Base-by-base conservation (phyloP, 2,113 vertebrate genomes). In the Scytalopus superciliaris region DNA sequence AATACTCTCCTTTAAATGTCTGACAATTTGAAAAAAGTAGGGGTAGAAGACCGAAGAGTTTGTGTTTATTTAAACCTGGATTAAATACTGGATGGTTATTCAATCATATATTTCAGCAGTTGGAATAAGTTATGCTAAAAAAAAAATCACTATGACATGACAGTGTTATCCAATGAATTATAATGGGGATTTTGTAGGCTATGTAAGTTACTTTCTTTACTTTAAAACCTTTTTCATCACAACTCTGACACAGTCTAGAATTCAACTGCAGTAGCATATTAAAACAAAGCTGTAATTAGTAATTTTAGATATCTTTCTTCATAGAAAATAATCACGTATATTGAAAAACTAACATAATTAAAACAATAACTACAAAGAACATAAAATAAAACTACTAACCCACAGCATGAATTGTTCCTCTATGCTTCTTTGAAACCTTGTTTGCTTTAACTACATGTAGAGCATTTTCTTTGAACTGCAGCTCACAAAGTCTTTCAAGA, bases 401-500 rank as follows among this genome's bases (percentile, higher is more conserved):
- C 90, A 97, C 93, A 96, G 97, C 91, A 64, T 97, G 98, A 91
- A 97, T 98, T 60, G 98, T 90, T 97, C 98, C 97, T 97, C 98
- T 98, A 52, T 98, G 98, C 97, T 97, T 99, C 97, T 98, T 98
- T 86, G 96, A 98, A 81, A 87, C 97, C 97, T 98, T 99, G 96
- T 92, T 98, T 68, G 97, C 93, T 96, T 98, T 99, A 96, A 97
- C 83, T 87, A 94, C 52, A 55, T 79, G 97, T 15, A 97, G 56
- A 47, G 97, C 98, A 96, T 98, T 99, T 98, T 99, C 98, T 96
- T 98, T 98, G 92, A 98, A 97, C 76, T 98, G 98, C 24, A 95
- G 97, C 89, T 99, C 99, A 95, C 97, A 98, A 97, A 99, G 98
- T 95, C 95, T 98, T 97, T 98, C 98, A 97, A 99, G 97, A 95